Evolutionary conservation across 2,113 vertebrate genomes (phyloP).

Genomic region (Onychorhynchus coronatus): DNA sequence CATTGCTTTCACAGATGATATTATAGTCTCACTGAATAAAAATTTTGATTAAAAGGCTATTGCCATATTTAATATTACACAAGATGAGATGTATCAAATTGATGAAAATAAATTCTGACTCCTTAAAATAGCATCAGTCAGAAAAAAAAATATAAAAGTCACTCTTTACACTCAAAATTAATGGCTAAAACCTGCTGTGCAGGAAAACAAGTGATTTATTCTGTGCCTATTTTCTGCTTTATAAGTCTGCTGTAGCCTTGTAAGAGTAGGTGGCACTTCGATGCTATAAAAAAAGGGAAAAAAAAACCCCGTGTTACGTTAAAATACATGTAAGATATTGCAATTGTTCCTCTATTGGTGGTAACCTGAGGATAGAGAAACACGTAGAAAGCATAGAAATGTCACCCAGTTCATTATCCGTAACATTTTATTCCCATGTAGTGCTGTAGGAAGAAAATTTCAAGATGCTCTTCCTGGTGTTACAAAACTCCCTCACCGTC

Average conservation of each 20-base stretch:
- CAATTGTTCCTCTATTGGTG: background rate
- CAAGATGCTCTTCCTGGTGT: background rate
- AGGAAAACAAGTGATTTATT: background rate
- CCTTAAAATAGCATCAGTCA: background rate
- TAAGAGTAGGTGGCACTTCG: background rate
- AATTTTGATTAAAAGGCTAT: background rate
- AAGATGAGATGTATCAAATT: background rate
- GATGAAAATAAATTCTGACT: background rate
- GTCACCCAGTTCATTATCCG: background rate
- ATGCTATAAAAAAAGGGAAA: background rate
- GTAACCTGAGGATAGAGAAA: slow-evolving; percentile 6
- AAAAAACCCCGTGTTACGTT: background rate
- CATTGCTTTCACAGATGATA: background rate
- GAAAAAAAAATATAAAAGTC: background rate
- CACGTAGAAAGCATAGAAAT: background rate
- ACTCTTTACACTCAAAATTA: background rate
- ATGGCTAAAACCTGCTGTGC: background rate
- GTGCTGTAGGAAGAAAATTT: slow-evolving; percentile 7
- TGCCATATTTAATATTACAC: background rate
- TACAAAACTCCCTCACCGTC: slow-evolving; percentile 24
- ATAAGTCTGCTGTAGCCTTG: background rate
- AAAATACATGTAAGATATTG: background rate
- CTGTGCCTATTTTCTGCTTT: background rate
- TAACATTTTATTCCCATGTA: slow-evolving; percentile 31
- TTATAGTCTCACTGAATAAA: background rate